Evolutionary conservation across 2,888 invertebrate species (phyloP), one percentile per base, ranked within the genome.

Genomic region (Doris montereyensis): DNA sequence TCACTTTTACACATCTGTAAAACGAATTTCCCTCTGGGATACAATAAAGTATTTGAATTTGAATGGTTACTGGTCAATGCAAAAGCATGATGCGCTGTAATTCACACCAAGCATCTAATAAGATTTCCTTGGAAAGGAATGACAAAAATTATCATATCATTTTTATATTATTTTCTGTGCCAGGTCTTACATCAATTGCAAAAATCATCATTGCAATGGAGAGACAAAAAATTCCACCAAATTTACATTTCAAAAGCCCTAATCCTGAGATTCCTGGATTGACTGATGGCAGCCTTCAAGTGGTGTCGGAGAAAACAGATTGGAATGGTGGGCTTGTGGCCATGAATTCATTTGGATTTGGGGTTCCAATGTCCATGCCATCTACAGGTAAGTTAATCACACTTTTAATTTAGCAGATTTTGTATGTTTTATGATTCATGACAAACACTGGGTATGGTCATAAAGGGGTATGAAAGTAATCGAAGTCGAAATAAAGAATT

Each of bases 311-410:
- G 90, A 94, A 95, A 87, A 95, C 94, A 82, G 94, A 95, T 32
- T 98, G 96, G 95, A 94, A 95, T 77, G 98, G 98, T 72, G 98
- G 98, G n/a, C 93, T 96, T 81, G 95, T 96, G 75, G 98, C 95
- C 28, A 92, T 99, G 35, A 99, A 99, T 93, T 98, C 98, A 8
- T 99, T 99, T 92, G 99, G 99, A 24, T 99, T 99, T 92, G 99
- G 99, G 99, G 99, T 77, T 91, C 92, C 32, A 92, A 92, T 84
- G 91, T 91, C 2, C 92, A 92, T 83, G 86, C 88, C 2, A 73
- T 92, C 17, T 83, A 91, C 10, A 84, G 85, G 82, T 82, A 34
- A 76, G 78, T 26, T n/a, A n/a, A n/a, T n/a, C n/a, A n/a, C n/a
- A n/a, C n/a, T n/a, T n/a, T n/a, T n/a, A n/a, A n/a, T n/a, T n/a